Conservation (phyloP, 2,113 vertebrate species). For the Salvelinus sp. region DNA sequence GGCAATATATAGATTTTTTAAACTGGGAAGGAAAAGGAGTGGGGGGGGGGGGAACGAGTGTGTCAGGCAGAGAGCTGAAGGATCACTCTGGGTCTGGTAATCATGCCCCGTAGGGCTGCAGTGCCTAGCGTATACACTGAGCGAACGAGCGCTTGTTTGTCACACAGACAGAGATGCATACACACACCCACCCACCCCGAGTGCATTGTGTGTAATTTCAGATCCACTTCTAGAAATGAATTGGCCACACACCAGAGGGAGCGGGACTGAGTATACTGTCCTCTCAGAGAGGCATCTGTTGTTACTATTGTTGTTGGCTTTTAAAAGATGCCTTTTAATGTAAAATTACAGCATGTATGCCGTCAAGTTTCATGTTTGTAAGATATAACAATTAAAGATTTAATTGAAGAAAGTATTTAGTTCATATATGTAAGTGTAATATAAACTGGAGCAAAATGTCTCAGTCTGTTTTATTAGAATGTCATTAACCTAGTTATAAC, state of each 20-base stretch:
- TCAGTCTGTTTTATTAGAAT: slow-evolving; percentile 69
- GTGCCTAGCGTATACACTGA: slow-evolving; percentile 58
- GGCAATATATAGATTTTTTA: slow-evolving; percentile 17
- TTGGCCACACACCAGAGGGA: slow-evolving; percentile 67
- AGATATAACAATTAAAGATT: slow-evolving; percentile 70
- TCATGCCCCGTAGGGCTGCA: slow-evolving; percentile 69
- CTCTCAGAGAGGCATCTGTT: slow-evolving; percentile 23
- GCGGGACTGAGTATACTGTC: slow-evolving; percentile 63
- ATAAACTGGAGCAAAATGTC: slow-evolving; percentile 60
- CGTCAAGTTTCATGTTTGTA: slow-evolving; percentile 34
- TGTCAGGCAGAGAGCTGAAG: slow-evolving; percentile 64
- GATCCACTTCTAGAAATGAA: slow-evolving; percentile 66
- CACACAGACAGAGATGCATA: slow-evolving; percentile 13
- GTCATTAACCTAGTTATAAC: slow-evolving; percentile 77
- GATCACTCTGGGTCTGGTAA: slow-evolving; percentile 73
- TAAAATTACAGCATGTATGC: neutral
- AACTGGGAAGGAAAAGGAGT: slow-evolving; percentile 22
- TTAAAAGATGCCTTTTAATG: neutral
- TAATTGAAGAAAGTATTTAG: slow-evolving; percentile 75
- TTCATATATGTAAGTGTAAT: slow-evolving; percentile 63
- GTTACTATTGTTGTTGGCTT: neutral
- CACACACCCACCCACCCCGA: neutral
- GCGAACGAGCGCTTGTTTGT: slow-evolving; percentile 71
- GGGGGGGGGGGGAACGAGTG: neutral
- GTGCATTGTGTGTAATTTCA: slow-evolving; percentile 36